Percentiles rank a stretch among this genome's conserved stretches.
Conservation (phyloP, 1,140 invertebrate species). For the Hyposmocoma kahamanoa region DNA sequence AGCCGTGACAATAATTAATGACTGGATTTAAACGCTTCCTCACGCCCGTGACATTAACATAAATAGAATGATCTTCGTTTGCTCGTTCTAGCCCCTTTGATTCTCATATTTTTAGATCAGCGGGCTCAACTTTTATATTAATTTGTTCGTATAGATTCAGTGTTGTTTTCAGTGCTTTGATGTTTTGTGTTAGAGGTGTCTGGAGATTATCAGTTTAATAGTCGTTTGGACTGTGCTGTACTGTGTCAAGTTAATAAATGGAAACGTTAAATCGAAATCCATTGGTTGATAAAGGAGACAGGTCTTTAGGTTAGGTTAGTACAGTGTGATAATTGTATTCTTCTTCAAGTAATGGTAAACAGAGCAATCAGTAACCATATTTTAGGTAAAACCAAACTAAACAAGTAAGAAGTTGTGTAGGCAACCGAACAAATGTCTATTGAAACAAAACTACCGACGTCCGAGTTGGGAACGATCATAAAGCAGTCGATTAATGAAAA, state of each 20-base stretch:
- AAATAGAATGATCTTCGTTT: constrained; percentile 71
- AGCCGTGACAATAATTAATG: constrained; percentile 72
- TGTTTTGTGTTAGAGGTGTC: constrained; percentile 63
- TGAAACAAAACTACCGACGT: not conserved
- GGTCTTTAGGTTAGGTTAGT: no score
- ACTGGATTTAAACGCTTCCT: constrained; percentile 73
- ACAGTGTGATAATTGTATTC: no score
- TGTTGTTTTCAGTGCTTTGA: constrained; percentile 58
- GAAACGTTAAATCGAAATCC: no score
- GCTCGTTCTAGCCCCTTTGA: constrained; percentile 63
- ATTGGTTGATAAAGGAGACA: no score
- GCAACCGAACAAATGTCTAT: no score
- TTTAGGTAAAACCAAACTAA: no score
- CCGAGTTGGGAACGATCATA: constrained; percentile 29
- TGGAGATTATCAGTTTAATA: constrained; percentile 59
- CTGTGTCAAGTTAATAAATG: no score
- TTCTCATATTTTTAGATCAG: constrained; percentile 64
- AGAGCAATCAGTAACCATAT: no score
- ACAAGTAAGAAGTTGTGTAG: no score
- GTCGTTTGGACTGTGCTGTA: constrained; percentile 18
- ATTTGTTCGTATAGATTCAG: constrained; percentile 56
- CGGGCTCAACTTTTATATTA: constrained; percentile 63
- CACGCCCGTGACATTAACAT: constrained; percentile 71
- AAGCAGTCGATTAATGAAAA: constrained; percentile 49
- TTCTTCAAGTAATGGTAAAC: no score